These are phyloP conservation scores for Patella ulyssiponensis DNA, from an alignment of 2,888 invertebrate genomes.

Conservation along the genomic window DNA sequence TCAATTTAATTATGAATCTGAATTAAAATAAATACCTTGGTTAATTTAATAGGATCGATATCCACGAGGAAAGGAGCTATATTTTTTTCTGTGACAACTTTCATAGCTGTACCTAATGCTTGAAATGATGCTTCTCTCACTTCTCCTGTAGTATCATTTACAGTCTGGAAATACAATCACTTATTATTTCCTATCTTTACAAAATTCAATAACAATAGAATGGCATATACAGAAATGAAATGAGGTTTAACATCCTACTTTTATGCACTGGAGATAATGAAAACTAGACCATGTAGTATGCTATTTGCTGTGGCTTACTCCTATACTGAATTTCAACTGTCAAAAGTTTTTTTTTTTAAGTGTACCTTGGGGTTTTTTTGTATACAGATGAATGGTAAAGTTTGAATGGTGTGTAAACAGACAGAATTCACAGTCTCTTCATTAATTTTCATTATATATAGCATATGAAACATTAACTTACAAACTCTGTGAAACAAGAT, in stretches of 20 bases:
- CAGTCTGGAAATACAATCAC: constrained; percentile 55
- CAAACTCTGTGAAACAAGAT: too few species aligned
- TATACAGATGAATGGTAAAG: too few species aligned
- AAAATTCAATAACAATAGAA: neutral
- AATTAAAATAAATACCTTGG: constrained; percentile 77
- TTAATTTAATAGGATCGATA: constrained; percentile 90
- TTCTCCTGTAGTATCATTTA: constrained; percentile 81
- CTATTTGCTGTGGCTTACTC: neutral
- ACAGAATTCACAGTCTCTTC: too few species aligned
- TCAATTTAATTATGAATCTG: neutral
- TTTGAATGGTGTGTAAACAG: too few species aligned
- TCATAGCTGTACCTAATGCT: constrained; percentile 93
- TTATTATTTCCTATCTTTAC: too few species aligned
- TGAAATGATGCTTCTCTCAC: constrained; percentile 94
- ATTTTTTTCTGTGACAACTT: constrained; percentile 92
- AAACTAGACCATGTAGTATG: neutral
- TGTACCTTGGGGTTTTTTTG: too few species aligned
- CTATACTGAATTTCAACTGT: neutral
- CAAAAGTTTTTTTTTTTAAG: neutral
- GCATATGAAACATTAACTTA: too few species aligned
- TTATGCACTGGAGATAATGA: neutral
- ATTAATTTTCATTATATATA: too few species aligned
- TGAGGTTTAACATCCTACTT: neutral
- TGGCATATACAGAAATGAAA: too few species aligned
- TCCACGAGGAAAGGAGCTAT: constrained; percentile 89